These are phyloP conservation scores for Apis dorsata DNA, from an alignment of 1,140 invertebrate species.

Conservation along the genomic window DNA sequence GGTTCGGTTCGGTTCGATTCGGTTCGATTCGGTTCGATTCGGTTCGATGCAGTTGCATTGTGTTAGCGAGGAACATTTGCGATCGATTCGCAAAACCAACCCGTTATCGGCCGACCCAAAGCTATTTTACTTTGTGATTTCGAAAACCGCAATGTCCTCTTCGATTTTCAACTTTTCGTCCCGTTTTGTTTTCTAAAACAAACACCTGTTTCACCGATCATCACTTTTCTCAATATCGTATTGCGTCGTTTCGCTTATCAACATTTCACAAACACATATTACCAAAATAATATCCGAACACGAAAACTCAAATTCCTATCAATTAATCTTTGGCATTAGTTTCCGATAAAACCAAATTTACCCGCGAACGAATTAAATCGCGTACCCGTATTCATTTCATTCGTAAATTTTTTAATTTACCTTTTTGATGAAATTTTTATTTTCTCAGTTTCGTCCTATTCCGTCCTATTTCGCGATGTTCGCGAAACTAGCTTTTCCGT, in stretches of 20 bases:
- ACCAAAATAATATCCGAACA: too few species aligned
- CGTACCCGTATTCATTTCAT: background rate
- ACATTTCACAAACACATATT: background rate
- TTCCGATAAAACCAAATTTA: background rate
- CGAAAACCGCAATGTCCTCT: slow-evolving; percentile 45
- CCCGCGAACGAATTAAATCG: background rate
- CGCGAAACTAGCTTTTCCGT: background rate
- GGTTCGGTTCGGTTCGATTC: background rate
- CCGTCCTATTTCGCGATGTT: background rate
- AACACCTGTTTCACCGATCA: slow-evolving; percentile 23
- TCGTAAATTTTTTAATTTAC: background rate
- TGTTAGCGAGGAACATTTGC: slow-evolving; percentile 43
- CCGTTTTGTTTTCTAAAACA: background rate
- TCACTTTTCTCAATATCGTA: background rate
- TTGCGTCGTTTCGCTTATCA: too few species aligned
- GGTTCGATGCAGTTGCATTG: slow-evolving; percentile 47
- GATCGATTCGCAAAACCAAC: slow-evolving; percentile 57
- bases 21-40: slow-evolving; percentile 5
- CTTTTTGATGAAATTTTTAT: slow-evolving; percentile 1
- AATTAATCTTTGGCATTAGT: background rate
- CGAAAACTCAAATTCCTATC: background rate
- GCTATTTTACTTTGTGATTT: slow-evolving; percentile 59
- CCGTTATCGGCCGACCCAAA: slow-evolving; percentile 1
- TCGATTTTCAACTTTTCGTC: background rate
- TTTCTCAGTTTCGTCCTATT: background rate